Evolutionary conservation across 1,140 invertebrate species (phyloP).

Genomic region (Drosophila pachea): DNA sequence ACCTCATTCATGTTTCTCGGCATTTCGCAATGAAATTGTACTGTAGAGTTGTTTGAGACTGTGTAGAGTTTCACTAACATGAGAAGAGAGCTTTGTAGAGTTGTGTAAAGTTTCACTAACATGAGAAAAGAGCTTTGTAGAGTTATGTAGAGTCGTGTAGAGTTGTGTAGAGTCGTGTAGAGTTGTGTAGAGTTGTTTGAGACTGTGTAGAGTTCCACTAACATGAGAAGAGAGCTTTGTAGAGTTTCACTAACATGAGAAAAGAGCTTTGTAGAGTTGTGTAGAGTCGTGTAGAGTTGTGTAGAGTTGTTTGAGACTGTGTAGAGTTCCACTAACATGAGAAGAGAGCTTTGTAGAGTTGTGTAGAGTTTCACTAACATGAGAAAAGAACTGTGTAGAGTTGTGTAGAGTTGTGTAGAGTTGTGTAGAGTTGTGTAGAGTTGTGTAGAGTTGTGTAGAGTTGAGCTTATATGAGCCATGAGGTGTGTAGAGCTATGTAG

Average conservation of each 20-base stretch:
- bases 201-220: too few species aligned
- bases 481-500: background rate
- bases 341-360: background rate
- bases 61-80: too few species aligned
- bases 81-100: background rate
- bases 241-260: background rate
- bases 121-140: background rate
- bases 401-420: background rate
- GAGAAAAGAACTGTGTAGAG: background rate
- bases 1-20: too few species aligned
- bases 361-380: background rate
- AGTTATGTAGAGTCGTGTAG: background rate
- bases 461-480: background rate
- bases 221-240: background rate
- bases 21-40: background rate
- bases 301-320: too few species aligned
- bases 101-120: too few species aligned
- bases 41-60: background rate
- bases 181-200: background rate
- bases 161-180: background rate
- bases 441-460: background rate
- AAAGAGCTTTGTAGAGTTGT: constrained; percentile 1
- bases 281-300: background rate
- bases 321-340: too few species aligned
- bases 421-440: background rate